Evolutionary conservation across 2,113 vertebrate genomes (phyloP).

Genomic region (Leptodactylus fuscus): DNA sequence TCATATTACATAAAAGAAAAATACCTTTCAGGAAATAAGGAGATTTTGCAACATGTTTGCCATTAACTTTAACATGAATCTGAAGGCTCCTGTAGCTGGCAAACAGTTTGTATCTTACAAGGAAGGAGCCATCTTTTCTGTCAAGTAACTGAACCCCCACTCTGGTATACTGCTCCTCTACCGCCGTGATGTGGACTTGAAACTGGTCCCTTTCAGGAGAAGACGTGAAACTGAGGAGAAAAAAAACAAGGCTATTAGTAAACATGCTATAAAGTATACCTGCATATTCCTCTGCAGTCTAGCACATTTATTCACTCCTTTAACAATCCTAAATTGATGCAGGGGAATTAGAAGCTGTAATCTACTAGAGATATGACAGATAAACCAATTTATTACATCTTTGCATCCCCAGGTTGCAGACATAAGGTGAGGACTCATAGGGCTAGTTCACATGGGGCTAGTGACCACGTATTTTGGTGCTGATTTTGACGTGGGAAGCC

Average conservation of each 20-base stretch:
- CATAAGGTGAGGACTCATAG: too few species aligned
- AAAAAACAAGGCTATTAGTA: conserved; percentile 39
- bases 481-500: too few species aligned
- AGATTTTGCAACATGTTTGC: conserved; percentile 84
- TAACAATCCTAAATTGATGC: too few species aligned
- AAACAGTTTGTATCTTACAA: conserved; percentile 96
- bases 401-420: too few species aligned
- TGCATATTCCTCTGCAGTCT: too few species aligned
- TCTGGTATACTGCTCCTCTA: conserved; percentile 86
- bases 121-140: conserved; percentile 92
- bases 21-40: conserved; percentile 91
- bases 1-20: background rate
- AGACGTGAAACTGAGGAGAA: conserved; percentile 78
- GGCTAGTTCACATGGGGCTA: too few species aligned
- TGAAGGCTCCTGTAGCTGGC: conserved; percentile 89
- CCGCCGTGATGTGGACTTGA: conserved; percentile 87
- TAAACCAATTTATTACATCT: too few species aligned
- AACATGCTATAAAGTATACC: too few species aligned
- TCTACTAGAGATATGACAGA: too few species aligned
- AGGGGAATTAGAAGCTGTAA: too few species aligned
- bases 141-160: conserved; percentile 94
- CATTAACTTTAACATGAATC: conserved; percentile 81
- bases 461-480: too few species aligned
- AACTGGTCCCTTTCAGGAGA: conserved; percentile 91
- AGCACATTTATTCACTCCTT: too few species aligned